Evolutionary conservation across 2,888 invertebrate species (phyloP), one percentile per base, ranked within the genome.

Genomic region (Aelia acuminata): DNA sequence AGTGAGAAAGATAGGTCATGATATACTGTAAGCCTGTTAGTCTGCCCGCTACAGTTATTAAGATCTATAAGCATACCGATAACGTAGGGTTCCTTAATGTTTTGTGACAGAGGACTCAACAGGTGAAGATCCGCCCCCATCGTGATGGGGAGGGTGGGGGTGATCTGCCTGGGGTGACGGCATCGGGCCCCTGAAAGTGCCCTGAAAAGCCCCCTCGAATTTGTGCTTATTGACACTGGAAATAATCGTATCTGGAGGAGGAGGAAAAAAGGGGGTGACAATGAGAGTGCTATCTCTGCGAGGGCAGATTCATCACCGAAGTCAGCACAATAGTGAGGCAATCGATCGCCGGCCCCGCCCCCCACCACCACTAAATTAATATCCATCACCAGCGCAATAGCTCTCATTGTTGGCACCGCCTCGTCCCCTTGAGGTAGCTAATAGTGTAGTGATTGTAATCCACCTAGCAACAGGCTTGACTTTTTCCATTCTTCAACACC

Each of bases 141-240:
- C 35, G 63, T 70, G 35, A 11, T 26, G 10, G 10, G 26, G 31
- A 7, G 18, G 0, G 13, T 2, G 3, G 20, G 63, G 63, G 0
- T 26, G 4, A 1, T 10, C 31, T 4, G 15, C 8, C 57, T 57
- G 2, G 26, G 13, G 26, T 57, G 35, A 20, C 63, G 26, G 13
- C 26, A 26, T 11, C 15, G 26, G 53, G 53, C n/a, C 8, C 26
- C 57, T 57, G 22, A 57, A 70, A 70, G 63, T 70, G 63, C 63
- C 63, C 35, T 35, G 31, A 70, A 35, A 70, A 70, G 63, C 63
- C 31, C 57, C 63, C 63, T 70, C 63, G 63, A 70, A 70, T 70
- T 70, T 70, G 63, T 70, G 63, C 63, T 70, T 70, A 70, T 70
- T 70, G 63, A 70, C 63, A 70, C 35, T 18, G 18, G 63, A 35